phyloP scores from a whole-genome alignment of 2,888 invertebrate species.

The Myopa testacea region DNA sequence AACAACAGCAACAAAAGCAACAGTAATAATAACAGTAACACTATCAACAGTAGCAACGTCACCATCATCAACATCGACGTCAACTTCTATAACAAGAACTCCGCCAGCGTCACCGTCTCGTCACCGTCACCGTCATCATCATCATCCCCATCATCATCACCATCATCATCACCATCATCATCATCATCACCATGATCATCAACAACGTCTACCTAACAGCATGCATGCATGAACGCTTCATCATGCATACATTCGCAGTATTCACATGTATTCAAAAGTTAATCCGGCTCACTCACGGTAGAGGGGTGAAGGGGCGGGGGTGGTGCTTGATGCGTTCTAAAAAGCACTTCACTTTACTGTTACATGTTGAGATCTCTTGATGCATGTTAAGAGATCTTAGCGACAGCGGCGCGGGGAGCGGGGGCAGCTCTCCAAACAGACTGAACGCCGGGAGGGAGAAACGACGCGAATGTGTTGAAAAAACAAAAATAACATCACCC shows the following conservation, averaged over 20 bases:
- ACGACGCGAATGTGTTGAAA: background rate
- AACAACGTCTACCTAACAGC: conserved; percentile 25
- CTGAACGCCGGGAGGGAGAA: background rate
- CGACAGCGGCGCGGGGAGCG: background rate
- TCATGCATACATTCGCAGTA: background rate
- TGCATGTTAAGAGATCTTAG: background rate
- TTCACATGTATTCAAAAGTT: conserved; percentile 19
- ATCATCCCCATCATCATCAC: too few relatives aligned
- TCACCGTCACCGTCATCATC: too few relatives aligned
- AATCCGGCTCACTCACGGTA: background rate
- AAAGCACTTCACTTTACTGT: background rate
- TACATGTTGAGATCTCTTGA: background rate
- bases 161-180: too few relatives aligned
- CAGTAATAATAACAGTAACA: too few relatives aligned
- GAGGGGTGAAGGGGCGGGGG: background rate
- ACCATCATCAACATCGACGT: too few relatives aligned
- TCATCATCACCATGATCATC: too few relatives aligned
- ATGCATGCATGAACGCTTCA: conserved; percentile 32
- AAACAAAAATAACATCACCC: background rate
- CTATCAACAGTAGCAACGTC: background rate
- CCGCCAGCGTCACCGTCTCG: too few relatives aligned
- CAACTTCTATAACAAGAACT: too few relatives aligned
- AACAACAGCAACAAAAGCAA: background rate
- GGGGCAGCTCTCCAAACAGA: background rate
- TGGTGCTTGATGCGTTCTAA: background rate